Percentiles rank a stretch among this genome's conserved stretches.
These are phyloP conservation scores for Ectropis grisescens DNA, from an alignment of 1,140 invertebrate species.

Conservation along the genomic window DNA sequence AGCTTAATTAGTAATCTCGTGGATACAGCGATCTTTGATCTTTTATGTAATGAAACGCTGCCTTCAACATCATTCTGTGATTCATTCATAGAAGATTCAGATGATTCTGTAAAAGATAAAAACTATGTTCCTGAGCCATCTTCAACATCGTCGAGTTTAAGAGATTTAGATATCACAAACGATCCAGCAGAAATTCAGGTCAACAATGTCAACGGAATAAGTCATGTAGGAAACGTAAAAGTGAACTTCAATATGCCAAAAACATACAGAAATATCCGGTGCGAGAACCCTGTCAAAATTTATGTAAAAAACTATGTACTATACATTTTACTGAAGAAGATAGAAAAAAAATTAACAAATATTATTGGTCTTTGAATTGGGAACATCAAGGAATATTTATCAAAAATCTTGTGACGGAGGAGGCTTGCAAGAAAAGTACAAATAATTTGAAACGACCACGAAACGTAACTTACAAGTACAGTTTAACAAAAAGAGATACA, in stretches of 20 bases:
- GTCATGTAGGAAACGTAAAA: too few relatives aligned
- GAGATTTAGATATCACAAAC: too few relatives aligned
- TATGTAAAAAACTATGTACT: slow-evolving; percentile 1
- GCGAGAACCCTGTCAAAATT: slow-evolving; percentile 2
- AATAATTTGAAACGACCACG: too few relatives aligned
- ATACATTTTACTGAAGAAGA: slow-evolving; percentile 1
- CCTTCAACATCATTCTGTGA: too few relatives aligned
- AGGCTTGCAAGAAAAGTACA: too few relatives aligned
- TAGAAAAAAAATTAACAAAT: background rate
- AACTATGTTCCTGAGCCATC: background rate
- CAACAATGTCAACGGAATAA: too few relatives aligned
- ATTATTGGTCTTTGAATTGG: background rate
- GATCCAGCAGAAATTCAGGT: too few relatives aligned
- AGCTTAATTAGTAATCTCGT: too few relatives aligned
- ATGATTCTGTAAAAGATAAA: slow-evolving; percentile 2
- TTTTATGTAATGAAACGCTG: too few relatives aligned
- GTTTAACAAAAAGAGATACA: slow-evolving; percentile 1
- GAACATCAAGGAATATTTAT: too few relatives aligned
- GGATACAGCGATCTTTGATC: too few relatives aligned
- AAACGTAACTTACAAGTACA: slow-evolving; percentile 1
- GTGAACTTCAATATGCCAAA: background rate
- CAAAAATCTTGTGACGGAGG: too few relatives aligned
- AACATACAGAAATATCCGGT: background rate
- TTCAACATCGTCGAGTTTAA: background rate
- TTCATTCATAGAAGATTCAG: slow-evolving; percentile 1